Evolutionary conservation across 2,888 invertebrate genomes (phyloP), one percentile per base, ranked within the genome.

Genomic region (Beris chalybata): DNA sequence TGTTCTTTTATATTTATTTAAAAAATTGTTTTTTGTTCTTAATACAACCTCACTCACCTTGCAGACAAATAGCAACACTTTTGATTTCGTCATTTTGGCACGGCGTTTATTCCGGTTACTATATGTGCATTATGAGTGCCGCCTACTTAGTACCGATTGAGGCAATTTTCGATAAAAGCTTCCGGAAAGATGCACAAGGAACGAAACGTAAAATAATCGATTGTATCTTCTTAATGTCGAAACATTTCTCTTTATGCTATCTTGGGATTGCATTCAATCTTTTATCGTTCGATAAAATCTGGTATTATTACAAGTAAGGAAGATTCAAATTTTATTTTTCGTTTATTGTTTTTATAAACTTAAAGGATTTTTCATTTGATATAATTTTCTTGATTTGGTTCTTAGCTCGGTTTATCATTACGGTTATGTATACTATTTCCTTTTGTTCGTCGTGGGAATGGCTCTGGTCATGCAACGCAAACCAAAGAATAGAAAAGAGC

Each of bases 51-150:
- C 38, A 32, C 32, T 32, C 32, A 38, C 38, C 12, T 53, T 61
- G 73, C 72, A 87, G 92, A 73, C 86, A 88, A 3, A 82, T 86
- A 5, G 88, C 88, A 0, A 95, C 95, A 0, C 86, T 97, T 80
- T 83, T 91, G 64, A 88, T 94, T 11, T 97, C 96, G 3, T 91
- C 97, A 4, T 87, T 92, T 71, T 98, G 97, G 97, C 98, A 98
- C 77, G 98, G 98, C 3, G 89, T 93, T 72, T 91, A 95, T 72
- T 87, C 92, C 0, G 97, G 97, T 0, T 96, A 97, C 79, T 97
- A 95, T 80, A 87, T 96, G 74, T 94, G 95, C 74, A 91, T 98
- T 73, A 89, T 93, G 73, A 91, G 93, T 61, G 92, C 95, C 29
- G 92, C 94, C 0, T 87, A 95, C 73, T 93, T 92, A 75, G 83